Evolutionary conservation across 2,797 vertebrate genomes (phyloP).

Genomic region (Leptatherina wallacei): DNA sequence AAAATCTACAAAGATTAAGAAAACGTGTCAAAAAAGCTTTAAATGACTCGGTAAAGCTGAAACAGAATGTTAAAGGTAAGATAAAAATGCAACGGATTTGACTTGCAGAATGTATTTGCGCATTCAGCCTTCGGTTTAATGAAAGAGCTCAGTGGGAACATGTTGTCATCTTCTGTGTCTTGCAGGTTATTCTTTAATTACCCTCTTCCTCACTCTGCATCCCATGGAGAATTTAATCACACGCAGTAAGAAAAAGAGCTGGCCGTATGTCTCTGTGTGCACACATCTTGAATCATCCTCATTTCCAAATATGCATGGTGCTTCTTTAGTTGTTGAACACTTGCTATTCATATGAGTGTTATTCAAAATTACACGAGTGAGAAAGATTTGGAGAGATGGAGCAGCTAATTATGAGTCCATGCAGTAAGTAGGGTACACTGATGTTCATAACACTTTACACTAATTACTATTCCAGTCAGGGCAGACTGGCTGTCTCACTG

Average conservation of each 20-base stretch:
- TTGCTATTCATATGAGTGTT: not conserved
- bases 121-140: slow-evolving; percentile 45
- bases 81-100: not conserved
- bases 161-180: slow-evolving; percentile 48
- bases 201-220: slow-evolving; percentile 32
- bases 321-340: slow-evolving; percentile 3
- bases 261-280: slow-evolving; percentile 51
- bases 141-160: slow-evolving; percentile 52
- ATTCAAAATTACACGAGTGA: not conserved
- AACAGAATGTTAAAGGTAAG: not conserved
- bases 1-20: too few species aligned
- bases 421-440: not conserved
- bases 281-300: slow-evolving; percentile 29
- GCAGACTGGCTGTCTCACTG: not conserved
- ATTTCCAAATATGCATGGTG: not conserved
- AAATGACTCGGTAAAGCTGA: not conserved
- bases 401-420: slow-evolving; percentile 4
- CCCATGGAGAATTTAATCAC: slow-evolving; percentile 61
- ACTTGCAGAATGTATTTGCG: not conserved
- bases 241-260: slow-evolving; percentile 26
- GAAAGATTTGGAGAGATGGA: not conserved
- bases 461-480: not conserved
- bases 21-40: not conserved
- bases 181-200: slow-evolving; percentile 62
- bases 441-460: not conserved